phyloP scores from a whole-genome alignment of 35 echinoderm and acorn worm species.

The Heliocidaris erythrogramma region DNA sequence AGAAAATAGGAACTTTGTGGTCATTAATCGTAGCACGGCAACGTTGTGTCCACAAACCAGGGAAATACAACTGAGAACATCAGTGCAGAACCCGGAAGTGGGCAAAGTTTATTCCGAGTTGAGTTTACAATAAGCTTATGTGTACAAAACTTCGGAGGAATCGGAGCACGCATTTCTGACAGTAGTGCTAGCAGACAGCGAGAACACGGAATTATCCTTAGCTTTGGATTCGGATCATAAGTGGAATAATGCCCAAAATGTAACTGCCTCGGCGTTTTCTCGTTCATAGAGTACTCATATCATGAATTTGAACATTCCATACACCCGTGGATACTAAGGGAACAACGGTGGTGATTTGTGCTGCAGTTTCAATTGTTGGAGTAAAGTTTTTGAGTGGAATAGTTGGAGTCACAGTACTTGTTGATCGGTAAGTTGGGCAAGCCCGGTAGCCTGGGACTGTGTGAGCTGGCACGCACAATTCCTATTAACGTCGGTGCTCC shows the following conservation, averaged over 20 bases:
- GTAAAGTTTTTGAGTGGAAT: not conserved
- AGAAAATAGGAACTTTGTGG: not conserved
- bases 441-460: no score
- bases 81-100: not conserved
- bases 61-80: no score
- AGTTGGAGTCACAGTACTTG: no score
- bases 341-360: not conserved
- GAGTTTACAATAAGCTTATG: not conserved
- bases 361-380: not conserved
- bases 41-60: not conserved
- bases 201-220: no score
- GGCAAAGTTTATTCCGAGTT: not conserved
- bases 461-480: no score
- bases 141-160: not conserved
- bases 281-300: not conserved
- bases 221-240: not conserved
- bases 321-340: not conserved
- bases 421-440: no score
- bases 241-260: not conserved
- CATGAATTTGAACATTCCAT: not conserved
- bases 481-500: no score
- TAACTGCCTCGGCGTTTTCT: not conserved
- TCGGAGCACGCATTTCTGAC: no score
- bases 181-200: not conserved
- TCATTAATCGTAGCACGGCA: not conserved